A percentile compares a stretch with the other conserved stretches of the same genome.
Evolutionary conservation across 2,888 invertebrate species (phyloP).

Genomic region (Pelosia muscerda): DNA sequence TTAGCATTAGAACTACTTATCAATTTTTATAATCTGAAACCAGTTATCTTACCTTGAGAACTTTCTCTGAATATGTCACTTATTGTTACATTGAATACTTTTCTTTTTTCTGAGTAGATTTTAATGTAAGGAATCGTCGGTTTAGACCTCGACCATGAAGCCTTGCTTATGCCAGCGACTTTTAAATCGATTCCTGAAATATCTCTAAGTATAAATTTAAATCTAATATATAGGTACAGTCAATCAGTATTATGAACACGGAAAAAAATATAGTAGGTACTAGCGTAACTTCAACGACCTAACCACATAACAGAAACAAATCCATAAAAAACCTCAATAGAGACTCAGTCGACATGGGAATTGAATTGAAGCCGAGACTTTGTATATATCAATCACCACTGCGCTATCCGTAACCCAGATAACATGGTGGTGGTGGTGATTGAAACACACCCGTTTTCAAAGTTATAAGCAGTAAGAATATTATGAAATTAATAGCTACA

Average conservation of each 20-base stretch:
- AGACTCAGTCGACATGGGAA: neutral
- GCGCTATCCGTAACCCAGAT: neutral
- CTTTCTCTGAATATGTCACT: slow-evolving; percentile 63
- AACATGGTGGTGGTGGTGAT: too few species aligned
- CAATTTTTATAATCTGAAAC: neutral
- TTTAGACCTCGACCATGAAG: slow-evolving; percentile 73
- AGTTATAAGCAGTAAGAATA: too few species aligned
- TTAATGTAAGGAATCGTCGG: slow-evolving; percentile 76
- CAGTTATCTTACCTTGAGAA: slow-evolving; percentile 50
- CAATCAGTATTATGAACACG: too few species aligned
- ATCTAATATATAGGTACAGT: too few species aligned
- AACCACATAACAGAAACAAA: too few species aligned
- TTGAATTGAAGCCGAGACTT: neutral
- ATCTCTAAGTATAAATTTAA: neutral
- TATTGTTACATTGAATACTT: slow-evolving; percentile 63
- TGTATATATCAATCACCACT: neutral
- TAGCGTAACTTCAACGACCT: too few species aligned
- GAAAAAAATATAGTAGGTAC: too few species aligned
- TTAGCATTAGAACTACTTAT: neutral
- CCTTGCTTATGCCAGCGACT: slow-evolving; percentile 70
- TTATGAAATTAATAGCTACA: too few species aligned
- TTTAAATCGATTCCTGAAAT: slow-evolving; percentile 72
- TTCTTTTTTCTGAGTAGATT: slow-evolving; percentile 72
- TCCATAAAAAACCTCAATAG: neutral
- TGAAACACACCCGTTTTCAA: too few species aligned